Percentiles rank a stretch among this genome's conserved stretches.
Evolutionary conservation across 23 tunicate genomes (phyloP).

Genomic region (Clavelina lepadiformis): DNA sequence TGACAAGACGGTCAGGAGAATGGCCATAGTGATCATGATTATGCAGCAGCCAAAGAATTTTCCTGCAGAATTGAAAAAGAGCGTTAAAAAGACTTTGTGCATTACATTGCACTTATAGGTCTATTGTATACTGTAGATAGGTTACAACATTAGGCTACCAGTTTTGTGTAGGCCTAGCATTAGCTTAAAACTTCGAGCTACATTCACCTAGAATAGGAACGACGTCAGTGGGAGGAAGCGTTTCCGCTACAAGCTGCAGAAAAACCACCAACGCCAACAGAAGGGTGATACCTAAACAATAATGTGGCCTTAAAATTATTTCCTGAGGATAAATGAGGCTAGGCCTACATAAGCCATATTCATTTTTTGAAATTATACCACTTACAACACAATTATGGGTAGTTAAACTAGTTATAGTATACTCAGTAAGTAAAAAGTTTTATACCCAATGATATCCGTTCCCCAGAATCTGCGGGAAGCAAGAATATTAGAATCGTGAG

Average conservation of each 20-base stretch:
- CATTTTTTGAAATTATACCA: background rate
- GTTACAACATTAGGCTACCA: background rate
- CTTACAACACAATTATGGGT: background rate
- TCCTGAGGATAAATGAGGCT: background rate
- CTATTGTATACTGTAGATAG: background rate
- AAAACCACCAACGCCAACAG: slow-evolving; percentile 87
- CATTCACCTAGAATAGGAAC: slow-evolving; percentile 71
- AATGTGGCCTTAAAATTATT: no score
- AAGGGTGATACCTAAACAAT: slow-evolving; percentile 71
- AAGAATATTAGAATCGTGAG: slow-evolving; percentile 72
- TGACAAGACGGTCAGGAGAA: slow-evolving; percentile 64
- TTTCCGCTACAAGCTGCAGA: slow-evolving; percentile 87
- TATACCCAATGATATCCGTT: slow-evolving; percentile 82
- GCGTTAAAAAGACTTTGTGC: background rate
- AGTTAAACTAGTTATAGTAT: background rate
- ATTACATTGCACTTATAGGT: background rate
- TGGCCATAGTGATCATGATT: slow-evolving; percentile 79
- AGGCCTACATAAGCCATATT: background rate
- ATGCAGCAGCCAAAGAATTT: slow-evolving; percentile 79
- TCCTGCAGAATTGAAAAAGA: slow-evolving; percentile 34
- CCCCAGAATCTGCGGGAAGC: slow-evolving; percentile 91
- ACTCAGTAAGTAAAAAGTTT: background rate
- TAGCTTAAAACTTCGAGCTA: no score
- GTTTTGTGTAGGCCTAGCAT: no score
- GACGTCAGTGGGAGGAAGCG: slow-evolving; percentile 89